Percentiles rank a stretch among this genome's conserved stretches.
phyloP scores from a whole-genome alignment of 2,113 vertebrate species.

The Echinops telfairi region DNA sequence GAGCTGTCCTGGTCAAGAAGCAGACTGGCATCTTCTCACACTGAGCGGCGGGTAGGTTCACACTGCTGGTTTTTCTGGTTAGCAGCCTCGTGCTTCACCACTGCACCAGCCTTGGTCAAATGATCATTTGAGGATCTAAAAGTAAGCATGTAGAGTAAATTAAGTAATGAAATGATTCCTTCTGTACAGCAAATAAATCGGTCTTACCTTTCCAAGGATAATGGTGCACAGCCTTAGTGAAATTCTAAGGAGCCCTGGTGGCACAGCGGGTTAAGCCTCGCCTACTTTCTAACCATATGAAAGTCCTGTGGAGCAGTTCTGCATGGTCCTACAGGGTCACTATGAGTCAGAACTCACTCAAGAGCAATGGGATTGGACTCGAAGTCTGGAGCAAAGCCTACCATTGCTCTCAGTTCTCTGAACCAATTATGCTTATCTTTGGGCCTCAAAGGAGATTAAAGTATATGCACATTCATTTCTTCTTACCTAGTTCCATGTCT shows the following conservation, averaged over 20 bases:
- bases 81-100: background rate
- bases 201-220: background rate
- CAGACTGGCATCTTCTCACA: background rate
- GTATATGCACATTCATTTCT: background rate
- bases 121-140: constrained; percentile 31
- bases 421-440: background rate
- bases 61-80: background rate
- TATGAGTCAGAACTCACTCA: too few species aligned
- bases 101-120: background rate
- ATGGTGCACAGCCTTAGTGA: background rate
- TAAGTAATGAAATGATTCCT: constrained; percentile 24
- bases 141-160: constrained; percentile 27
- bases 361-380: too few species aligned
- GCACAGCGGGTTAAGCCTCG: too few species aligned
- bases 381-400: background rate
- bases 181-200: constrained; percentile 30
- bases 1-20: too few species aligned
- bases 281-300: too few species aligned
- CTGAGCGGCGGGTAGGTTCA: background rate
- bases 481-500: constrained; percentile 33
- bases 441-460: too few species aligned
- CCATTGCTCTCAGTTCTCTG: background rate
- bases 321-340: too few species aligned
- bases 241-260: background rate
- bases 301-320: too few species aligned